Conservation (phyloP, 2,797 vertebrate genomes). For the Hypotaenidia okinawae region DNA sequence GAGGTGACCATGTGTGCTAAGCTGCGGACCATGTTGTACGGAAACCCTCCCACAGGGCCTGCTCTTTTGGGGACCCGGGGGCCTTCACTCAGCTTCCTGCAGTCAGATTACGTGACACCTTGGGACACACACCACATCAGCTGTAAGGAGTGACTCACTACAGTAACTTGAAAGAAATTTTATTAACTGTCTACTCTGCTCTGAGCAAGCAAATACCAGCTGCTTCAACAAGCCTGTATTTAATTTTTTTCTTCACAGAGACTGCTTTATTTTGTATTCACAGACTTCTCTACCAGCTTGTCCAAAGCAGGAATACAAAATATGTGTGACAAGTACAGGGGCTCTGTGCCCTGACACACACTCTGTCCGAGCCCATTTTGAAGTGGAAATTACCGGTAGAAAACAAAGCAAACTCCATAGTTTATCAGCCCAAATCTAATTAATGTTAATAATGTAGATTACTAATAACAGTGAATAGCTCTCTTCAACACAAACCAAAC, state of each 20-base stretch:
- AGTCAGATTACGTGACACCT: neutral
- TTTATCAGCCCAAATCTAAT: constrained; percentile 1
- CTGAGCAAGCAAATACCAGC: constrained; percentile 6
- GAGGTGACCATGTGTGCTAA: neutral
- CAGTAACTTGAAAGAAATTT: constrained; percentile 19
- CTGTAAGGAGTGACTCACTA: neutral
- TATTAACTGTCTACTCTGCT: constrained; percentile 44
- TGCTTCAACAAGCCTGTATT: constrained; percentile 42
- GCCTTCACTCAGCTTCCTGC: neutral
- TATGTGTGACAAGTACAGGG: neutral
- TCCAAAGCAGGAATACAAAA: constrained; percentile 28
- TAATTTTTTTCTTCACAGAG: constrained; percentile 39
- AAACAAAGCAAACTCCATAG: neutral
- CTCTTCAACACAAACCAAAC: neutral
- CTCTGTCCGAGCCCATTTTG: neutral
- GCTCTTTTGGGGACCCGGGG: rapidly evolving
- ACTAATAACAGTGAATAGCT: neutral
- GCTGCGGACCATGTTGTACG: rapidly evolving
- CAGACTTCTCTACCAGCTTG: neutral
- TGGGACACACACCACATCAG: neutral
- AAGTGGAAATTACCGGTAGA: neutral
- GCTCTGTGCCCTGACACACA: neutral
- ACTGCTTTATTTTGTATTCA: neutral
- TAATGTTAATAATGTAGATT: neutral
- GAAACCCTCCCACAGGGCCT: neutral